phyloP scores from a whole-genome alignment of 92 coral and sea anemone species.

The Palythoa grandiflora region DNA sequence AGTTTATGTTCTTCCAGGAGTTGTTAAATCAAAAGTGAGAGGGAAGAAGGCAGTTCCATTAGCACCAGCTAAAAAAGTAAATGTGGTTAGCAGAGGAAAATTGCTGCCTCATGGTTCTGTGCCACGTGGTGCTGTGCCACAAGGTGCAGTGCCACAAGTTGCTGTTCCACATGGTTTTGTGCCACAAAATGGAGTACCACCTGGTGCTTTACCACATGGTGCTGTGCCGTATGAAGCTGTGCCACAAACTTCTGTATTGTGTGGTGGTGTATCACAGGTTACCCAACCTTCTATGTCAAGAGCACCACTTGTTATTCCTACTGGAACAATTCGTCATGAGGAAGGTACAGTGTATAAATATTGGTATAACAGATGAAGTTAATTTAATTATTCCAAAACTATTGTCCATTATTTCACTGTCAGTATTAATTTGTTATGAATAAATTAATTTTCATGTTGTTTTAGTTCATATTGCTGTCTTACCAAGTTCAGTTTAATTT shows the following conservation, averaged over 20 bases:
- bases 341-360: background rate
- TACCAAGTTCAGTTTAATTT: too few relatives aligned
- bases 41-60: background rate
- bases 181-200: too few relatives aligned
- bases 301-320: slow-evolving; percentile 41
- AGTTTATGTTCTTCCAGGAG: background rate
- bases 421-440: too few relatives aligned
- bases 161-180: too few relatives aligned
- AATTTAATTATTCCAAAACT: background rate
- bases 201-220: too few relatives aligned
- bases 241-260: background rate
- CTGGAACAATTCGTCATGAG: background rate
- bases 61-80: slow-evolving; percentile 2
- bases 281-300: background rate
- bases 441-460: too few relatives aligned
- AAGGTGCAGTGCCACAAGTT: too few relatives aligned
- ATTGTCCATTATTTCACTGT: background rate
- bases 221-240: too few relatives aligned
- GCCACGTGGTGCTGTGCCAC: background rate
- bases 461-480: too few relatives aligned
- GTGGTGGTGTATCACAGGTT: background rate
- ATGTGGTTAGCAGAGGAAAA: background rate
- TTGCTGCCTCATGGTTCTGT: background rate
- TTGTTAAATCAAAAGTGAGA: background rate
- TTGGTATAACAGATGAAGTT: background rate